Percentiles rank a stretch among this genome's conserved stretches.
Conservation (phyloP, 2,797 vertebrate species). For the Danio aesculapii region DNA sequence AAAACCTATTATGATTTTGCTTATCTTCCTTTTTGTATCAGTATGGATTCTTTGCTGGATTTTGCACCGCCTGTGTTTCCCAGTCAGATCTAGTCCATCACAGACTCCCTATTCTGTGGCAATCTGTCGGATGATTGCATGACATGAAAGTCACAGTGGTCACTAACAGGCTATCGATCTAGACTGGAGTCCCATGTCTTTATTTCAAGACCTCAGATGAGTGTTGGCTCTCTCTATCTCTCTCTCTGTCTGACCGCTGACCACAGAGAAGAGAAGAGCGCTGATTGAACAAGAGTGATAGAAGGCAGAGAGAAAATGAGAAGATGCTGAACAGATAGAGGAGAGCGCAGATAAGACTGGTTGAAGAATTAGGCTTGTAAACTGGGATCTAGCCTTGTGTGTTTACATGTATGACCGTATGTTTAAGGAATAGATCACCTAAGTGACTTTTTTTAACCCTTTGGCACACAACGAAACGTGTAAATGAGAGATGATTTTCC, state of each 20-base stretch:
- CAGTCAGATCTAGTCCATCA: conserved; percentile 52
- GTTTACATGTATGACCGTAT: neutral
- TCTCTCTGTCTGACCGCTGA: conserved; percentile 38
- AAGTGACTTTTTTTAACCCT: no score
- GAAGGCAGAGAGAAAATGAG: conserved; percentile 49
- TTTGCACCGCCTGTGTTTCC: conserved; percentile 27
- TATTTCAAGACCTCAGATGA: conserved; percentile 57
- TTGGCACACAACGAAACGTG: no score
- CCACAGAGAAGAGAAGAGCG: conserved; percentile 35
- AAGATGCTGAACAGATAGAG: conserved; percentile 43
- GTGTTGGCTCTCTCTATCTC: conserved; percentile 51
- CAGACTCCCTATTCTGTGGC: conserved; percentile 52
- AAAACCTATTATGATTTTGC: neutral
- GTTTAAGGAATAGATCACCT: neutral
- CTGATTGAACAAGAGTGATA: conserved; percentile 43
- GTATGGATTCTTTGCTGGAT: neutral
- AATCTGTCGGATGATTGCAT: conserved; percentile 67
- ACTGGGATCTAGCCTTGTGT: neutral
- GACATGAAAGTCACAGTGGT: conserved; percentile 65
- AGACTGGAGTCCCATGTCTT: conserved; percentile 62
- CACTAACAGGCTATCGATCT: conserved; percentile 70
- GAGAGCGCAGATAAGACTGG: conserved; percentile 29
- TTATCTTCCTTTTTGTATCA: conserved; percentile 11
- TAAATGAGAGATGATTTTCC: no score
- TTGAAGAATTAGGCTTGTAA: neutral